phyloP scores from a whole-genome alignment of 2,113 vertebrate species.

The Ailuropoda melanoleuca region DNA sequence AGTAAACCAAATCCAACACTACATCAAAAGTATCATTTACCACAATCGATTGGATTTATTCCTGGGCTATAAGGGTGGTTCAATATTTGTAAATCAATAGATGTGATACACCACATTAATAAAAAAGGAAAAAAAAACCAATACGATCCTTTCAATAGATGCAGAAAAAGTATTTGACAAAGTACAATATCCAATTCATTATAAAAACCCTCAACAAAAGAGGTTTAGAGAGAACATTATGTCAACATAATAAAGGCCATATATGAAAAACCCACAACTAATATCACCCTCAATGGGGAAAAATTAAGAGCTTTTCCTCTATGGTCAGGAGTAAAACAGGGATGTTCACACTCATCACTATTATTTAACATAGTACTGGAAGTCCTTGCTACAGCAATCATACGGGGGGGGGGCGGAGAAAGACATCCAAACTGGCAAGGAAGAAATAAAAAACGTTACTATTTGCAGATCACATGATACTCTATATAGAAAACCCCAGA shows the following conservation, averaged over 20 bases:
- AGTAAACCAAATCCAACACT: background rate
- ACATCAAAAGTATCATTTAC: background rate
- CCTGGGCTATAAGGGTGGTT: background rate
- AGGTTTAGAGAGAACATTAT: background rate
- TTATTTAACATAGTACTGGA: background rate
- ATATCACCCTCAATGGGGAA: background rate
- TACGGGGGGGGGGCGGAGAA: background rate
- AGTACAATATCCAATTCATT: background rate
- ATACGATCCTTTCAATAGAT: background rate
- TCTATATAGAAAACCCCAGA: background rate
- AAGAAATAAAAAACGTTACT: background rate
- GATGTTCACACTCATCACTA: background rate
- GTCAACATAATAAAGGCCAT: background rate
- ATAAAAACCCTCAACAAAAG: background rate
- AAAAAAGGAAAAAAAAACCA: background rate
- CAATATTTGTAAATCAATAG: background rate
- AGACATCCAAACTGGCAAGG: background rate
- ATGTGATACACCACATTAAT: background rate
- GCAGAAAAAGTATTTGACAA: background rate
- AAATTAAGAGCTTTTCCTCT: background rate
- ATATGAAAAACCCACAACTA: background rate
- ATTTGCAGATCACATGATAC: background rate
- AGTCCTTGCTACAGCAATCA: background rate
- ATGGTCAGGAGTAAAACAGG: background rate
- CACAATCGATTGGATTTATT: background rate